Percentiles rank a stretch among this genome's conserved stretches.
phyloP scores from a whole-genome alignment of 2,113 vertebrate genomes.

The Laticauda laticaudata region DNA sequence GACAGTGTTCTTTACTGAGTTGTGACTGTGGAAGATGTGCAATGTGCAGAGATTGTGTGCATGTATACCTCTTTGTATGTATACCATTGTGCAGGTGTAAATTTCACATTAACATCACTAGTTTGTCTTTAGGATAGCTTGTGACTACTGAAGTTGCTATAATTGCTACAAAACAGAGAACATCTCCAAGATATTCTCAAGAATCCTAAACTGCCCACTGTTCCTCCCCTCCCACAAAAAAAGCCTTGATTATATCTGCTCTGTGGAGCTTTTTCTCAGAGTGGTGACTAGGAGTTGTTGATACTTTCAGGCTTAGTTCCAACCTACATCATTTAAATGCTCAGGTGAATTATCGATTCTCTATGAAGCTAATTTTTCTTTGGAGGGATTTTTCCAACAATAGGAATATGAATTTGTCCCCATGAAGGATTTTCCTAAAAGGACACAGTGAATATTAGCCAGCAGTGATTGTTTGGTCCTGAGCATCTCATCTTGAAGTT shows the following conservation, averaged over 20 bases:
- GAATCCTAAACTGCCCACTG: neutral
- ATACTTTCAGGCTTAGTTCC: neutral
- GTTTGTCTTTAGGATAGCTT: neutral
- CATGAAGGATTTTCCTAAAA: neutral
- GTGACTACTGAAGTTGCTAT: neutral
- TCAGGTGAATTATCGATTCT: neutral
- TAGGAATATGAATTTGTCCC: neutral
- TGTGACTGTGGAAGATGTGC: neutral
- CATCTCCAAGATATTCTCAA: neutral
- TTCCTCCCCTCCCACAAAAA: neutral
- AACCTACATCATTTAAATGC: neutral
- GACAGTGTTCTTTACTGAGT: neutral
- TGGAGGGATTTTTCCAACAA: neutral
- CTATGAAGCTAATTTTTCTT: neutral
- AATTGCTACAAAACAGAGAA: neutral
- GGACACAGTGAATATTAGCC: neutral
- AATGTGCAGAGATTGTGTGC: neutral
- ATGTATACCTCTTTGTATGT: neutral
- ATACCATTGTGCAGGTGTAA: neutral
- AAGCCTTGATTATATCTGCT: neutral
- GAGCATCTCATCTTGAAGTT: neutral
- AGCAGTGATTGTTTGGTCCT: neutral
- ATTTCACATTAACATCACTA: neutral
- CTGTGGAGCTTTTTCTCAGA: neutral
- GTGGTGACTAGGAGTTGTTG: neutral